Evolutionary conservation across 1,140 invertebrate genomes (phyloP).

Genomic region (Arion vulgaris): DNA sequence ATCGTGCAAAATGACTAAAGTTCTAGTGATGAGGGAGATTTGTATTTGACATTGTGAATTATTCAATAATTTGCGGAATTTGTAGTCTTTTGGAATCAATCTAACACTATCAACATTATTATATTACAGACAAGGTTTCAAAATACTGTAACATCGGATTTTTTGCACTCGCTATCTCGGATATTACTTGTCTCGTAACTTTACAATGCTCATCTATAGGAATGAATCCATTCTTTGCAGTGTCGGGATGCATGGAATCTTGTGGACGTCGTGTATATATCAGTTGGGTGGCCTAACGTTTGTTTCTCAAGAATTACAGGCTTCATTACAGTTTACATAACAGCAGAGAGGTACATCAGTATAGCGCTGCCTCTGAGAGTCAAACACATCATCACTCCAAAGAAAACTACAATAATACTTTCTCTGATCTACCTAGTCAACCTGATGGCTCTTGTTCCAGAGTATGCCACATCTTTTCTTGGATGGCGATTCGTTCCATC

Average conservation of each 20-base stretch:
- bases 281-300: neutral
- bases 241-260: neutral
- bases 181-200: neutral
- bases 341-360: neutral
- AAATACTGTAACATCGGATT: neutral
- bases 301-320: neutral
- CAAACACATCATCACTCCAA: neutral
- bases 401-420: neutral
- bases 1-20: too few relatives aligned
- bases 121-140: neutral
- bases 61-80: too few relatives aligned
- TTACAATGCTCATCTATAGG: neutral
- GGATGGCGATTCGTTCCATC: neutral
- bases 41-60: too few relatives aligned
- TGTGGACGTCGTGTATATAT: neutral
- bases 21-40: too few relatives aligned
- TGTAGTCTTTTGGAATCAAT: too few relatives aligned
- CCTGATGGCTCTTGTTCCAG: neutral
- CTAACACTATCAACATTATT: neutral
- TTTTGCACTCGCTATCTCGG: neutral
- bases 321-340: neutral
- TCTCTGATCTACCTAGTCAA: neutral
- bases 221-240: neutral
- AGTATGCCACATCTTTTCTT: neutral
- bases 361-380: neutral